Evolutionary conservation across 2,888 invertebrate genomes (phyloP), one percentile per base, ranked within the genome.

Genomic region (Sericinus montela): DNA sequence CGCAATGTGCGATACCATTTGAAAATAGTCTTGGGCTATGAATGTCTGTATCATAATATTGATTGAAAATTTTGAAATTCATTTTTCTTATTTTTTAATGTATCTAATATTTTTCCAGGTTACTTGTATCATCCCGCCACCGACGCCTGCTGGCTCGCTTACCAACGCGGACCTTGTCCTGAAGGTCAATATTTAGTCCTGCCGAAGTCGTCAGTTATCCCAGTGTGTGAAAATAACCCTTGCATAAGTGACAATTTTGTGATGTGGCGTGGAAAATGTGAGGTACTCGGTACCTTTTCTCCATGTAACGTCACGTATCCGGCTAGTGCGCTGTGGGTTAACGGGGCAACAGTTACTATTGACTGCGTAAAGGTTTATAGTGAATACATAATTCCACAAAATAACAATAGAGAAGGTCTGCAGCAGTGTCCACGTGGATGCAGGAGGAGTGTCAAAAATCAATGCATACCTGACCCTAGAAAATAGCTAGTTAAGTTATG

Each of bases 141-240:
- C 0, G 89, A 93, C 57, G 75, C 75, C 6, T 94, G 94, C 60
- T 91, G 91, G 79, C 86, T 90, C 40, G 91, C 92, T 0, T 94
- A 90, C 62, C 81, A 84, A 32, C 89, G 83, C 65, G 94, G 94
- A 0, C 94, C 94, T 0, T 94, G 94, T 61, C 55, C 64, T 0
- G 44, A 60, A 0, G 80, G 82, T 0, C 66, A 92, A 47, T 91
- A 92, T 61, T 75, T 94, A 16, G 67, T 91, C 6, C 78, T 94
- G 14, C 82, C 80, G 8, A 55, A 64, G 35, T 76, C 86, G 30
- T 67, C 90, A 10, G 80, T 87, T 0, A 78, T 91, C 35, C 93
- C 94, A 0, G 74, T 82, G 44, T 94, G 94, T 63, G 79, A 77
- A 3, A 59, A 58, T 15, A 94, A 94, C 78, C 91, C 92, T 0